Base-by-base conservation (phyloP, 2,888 invertebrate species). In the Adelognathus sp. region DNA sequence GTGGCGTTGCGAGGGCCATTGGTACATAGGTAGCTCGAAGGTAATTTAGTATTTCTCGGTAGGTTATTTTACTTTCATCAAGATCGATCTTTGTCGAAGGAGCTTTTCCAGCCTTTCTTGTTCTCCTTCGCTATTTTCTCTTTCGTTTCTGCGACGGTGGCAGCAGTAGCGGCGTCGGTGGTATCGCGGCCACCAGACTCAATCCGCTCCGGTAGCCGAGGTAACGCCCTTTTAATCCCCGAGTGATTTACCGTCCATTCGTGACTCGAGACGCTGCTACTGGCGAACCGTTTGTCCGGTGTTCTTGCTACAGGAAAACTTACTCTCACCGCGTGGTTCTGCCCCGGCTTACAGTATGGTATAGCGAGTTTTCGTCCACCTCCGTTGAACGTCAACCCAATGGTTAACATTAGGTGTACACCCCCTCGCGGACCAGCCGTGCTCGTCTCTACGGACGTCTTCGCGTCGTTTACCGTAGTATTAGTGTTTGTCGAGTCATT, bases 401-500 rank as follows among this genome's bases (percentile, higher is more conserved):
- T n/a, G 16, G 36, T 61, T 33, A 60, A 29, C 31, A 18, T 4
- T 44, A 18, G 61, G 61, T 27, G 41, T 54, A 27, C 16, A 69
- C 31, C 16, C 36, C 33, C 31, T 33, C 33, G 41, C 11, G 27
- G 24, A 36, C 39, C 27, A 24, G 2, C 24, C n/a, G 7, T 31
- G n/a, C n/a, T 21, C 41, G 9, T 33, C n/a, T n/a, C 18, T 50
- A 58, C 58, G 29, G 46, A 58, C 18, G n/a, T 41, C 36, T 46
- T 44, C 50, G 41, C 67, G 54, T 63, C 56, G 64, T 76, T 76
- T 73, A 41, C 71, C 33, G 52, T 76, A 80, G 81, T 74, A 80
- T 79, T 77, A 74, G 52, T 77, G 75, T 80, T 83, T 79, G 72
- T 70, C 56, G 36, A 54, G 52, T 52, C 29, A 75, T 82, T 79